Evolutionary conservation across 1,140 invertebrate genomes (phyloP).

Genomic region (Ips nitidus): DNA sequence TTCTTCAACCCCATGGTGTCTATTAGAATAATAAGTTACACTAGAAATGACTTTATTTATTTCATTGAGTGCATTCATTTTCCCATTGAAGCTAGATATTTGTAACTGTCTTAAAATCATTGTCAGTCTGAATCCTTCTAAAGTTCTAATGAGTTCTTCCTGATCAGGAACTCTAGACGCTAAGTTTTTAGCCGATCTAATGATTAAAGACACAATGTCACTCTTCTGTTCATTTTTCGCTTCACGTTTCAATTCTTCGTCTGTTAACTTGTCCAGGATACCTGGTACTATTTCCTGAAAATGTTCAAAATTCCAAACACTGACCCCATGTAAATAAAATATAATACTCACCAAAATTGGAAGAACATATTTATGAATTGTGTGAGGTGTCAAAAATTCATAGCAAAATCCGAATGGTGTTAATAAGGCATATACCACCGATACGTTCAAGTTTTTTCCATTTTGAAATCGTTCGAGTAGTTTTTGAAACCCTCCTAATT

Average conservation of each 20-base stretch:
- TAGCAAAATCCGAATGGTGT: conserved; percentile 91
- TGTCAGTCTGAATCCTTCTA: conserved; percentile 94
- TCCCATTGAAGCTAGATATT: conserved; percentile 98
- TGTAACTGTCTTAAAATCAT: conserved; percentile 94
- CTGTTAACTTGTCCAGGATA: conserved; percentile 91
- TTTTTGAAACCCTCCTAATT: conserved; percentile 84
- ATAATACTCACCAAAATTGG: conserved; percentile 79
- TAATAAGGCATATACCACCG: conserved; percentile 81
- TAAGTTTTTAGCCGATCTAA: conserved; percentile 86
- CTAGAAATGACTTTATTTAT: conserved; percentile 96
- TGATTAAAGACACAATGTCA: conserved; percentile 87
- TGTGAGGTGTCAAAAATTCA: conserved; percentile 86
- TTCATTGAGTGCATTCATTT: conserved; percentile 99
- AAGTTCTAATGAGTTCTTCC: conserved; percentile 81
- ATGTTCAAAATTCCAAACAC: conserved; percentile 6
- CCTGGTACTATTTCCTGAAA: conserved; percentile 85
- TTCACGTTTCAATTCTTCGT: conserved; percentile 96
- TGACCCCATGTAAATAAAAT: background rate
- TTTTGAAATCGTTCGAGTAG: conserved; percentile 83
- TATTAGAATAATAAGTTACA: conserved; percentile 82
- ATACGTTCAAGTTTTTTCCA: conserved; percentile 71
- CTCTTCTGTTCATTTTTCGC: conserved; percentile 94
- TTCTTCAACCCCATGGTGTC: conserved; percentile 70
- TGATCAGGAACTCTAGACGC: conserved; percentile 76
- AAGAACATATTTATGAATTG: conserved; percentile 90